Conservation (phyloP, 1,140 invertebrate species). For the Spodoptera frugiperda region DNA sequence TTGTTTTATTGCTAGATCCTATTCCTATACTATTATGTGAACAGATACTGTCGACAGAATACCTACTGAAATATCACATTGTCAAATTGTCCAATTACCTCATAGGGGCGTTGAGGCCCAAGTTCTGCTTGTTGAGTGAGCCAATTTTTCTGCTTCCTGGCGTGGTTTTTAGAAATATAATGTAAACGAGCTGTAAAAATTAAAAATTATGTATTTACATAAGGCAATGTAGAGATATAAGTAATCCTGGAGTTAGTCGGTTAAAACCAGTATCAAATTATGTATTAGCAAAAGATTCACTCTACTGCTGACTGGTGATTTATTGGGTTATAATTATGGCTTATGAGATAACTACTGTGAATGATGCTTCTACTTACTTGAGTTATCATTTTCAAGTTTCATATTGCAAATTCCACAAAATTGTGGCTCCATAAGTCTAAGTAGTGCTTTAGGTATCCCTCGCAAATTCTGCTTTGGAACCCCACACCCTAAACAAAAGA, state of each 20-base stretch:
- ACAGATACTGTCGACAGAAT: conserved; percentile 63
- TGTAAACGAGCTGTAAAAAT: conserved; percentile 71
- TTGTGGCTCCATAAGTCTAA: conserved; percentile 62
- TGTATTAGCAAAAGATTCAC: too few species aligned
- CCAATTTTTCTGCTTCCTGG: conserved; percentile 76
- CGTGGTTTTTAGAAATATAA: conserved; percentile 75
- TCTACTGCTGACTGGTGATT: too few species aligned
- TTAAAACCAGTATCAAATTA: too few species aligned
- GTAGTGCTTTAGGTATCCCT: conserved; percentile 60
- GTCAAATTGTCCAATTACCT: conserved; percentile 75
- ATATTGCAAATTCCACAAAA: conserved; percentile 69
- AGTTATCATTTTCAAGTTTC: conserved; percentile 60
- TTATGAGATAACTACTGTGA: too few species aligned
- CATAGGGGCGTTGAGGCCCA: conserved; percentile 51
- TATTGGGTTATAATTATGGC: too few species aligned
- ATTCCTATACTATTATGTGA: conserved; percentile 60
- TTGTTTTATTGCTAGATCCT: too few species aligned
- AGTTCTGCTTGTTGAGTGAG: conserved; percentile 54
- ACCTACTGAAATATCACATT: conserved; percentile 70
- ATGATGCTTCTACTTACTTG: conserved; percentile 59
- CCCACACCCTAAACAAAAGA: conserved; percentile 65
- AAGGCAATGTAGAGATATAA: not conserved
- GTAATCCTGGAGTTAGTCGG: too few species aligned
- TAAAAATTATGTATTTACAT: not conserved
- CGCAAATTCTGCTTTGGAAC: conserved; percentile 63